Evolutionary conservation across 2,797 vertebrate species (phyloP), one percentile per base, ranked within the genome.

Genomic region (Pitangus sulphuratus): DNA sequence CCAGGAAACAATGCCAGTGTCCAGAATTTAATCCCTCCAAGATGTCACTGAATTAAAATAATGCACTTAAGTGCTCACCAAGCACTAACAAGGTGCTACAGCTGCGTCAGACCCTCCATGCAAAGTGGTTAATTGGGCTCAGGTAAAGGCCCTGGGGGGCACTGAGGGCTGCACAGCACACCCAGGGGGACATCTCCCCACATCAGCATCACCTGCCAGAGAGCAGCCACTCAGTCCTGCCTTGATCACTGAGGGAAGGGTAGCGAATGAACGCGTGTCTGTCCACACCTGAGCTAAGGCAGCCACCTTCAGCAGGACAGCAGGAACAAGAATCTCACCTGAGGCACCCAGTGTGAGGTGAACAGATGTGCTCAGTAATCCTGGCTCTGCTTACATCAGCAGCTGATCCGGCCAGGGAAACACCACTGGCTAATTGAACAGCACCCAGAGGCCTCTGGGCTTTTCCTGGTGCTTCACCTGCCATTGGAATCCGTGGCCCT

Each of bases 151-250:
- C 33, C 22, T 4, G n/a, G 44, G 51, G 65, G 37, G 25, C 79
- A 20, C 71, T 47, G 72, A 30, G 30, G 80, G 37, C 71, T 44
- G 40, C 30, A 31, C 8, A 31, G 40, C 64, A 81, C 66, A 35
- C 24, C 35, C 6, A 2, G 20, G 24, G 2, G 15, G 2, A 24
- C 11, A 13, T 21, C 51, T 33, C 77, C 44, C 28, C 30, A 15
- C 4, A 0, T 8, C 26, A 61, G 30, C 2, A 0, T 1, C n/a
- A n/a, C 50, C 42, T 84, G 60, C 64, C 65, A 30, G 37, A 57
- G 28, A 40, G 26, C 57, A 76, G 47, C n/a, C 6, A 1, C 24
- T 31, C 19, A 16, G 4, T 37, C 69, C 66, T 53, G 28, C 65
- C 45, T 22, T 8, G 5, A 37, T 25, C 54, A 50, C n/a, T 51